Evolutionary conservation across 2,113 vertebrate genomes (phyloP), one percentile per base, ranked within the genome.

Genomic region (Leptocoma aspasia): DNA sequence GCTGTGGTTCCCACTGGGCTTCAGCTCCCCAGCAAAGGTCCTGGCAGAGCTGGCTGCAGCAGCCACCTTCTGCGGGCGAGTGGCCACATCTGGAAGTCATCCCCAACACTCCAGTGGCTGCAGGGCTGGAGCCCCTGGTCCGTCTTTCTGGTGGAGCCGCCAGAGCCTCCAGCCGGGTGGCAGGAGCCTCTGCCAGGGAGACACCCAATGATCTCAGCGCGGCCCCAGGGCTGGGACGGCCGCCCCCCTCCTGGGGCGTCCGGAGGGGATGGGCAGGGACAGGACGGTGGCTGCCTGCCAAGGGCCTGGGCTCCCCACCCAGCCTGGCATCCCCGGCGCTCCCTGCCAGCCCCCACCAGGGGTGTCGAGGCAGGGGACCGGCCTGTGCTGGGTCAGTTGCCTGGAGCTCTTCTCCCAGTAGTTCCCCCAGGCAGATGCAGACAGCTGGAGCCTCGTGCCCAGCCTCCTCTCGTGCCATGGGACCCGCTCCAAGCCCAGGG

Each of bases 141-240:
- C 61, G 0, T 13, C 18, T 91, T 86, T 70, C 50, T 84, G 86
- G 52, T 56, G 90, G 61, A 83, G 73, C 57, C 23, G 7, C 56
- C n/a, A 11, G 60, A 96, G 93, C 66, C 83, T 76, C n/a, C 2
- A 2, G 71, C 31, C 1, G 22, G 75, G 54, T 35, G 35, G 91
- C 33, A 5, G 80, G 44, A 85, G 26, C 56, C 41, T 70, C 82
- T 96, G 95, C 94, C 91, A 95, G 77, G 93, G 95, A 91, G 94
- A 96, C 96, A 89, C 96, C 95, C 97, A 82, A 84, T 96, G 94
- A 96, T 96, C 82, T 96, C 95, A 97, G 94, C 59, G 0, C 3
- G 0, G 90, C 28, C 45, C 49, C 1, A 2, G 86, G 72, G 54
- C 64, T 4, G 30, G 68, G 63, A 42, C 6, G 2, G 91, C 73